A percentile compares a stretch with the other conserved stretches of the same genome.
phyloP scores from a whole-genome alignment of 2,888 invertebrate species.

The Alsophila aescularia region DNA sequence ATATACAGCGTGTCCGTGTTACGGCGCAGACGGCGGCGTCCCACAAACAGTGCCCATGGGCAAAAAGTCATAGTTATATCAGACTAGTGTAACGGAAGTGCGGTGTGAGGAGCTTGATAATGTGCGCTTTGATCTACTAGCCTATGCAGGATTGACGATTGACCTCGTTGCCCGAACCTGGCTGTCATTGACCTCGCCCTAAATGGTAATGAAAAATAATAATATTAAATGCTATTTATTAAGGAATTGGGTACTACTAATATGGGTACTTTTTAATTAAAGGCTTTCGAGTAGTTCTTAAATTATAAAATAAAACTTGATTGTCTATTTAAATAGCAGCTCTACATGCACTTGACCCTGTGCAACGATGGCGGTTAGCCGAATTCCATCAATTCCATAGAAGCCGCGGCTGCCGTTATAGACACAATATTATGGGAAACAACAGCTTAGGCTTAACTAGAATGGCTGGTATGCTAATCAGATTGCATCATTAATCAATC shows the following conservation, averaged over 20 bases:
- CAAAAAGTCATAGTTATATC: slow-evolving; percentile 81
- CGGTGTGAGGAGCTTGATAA: slow-evolving; percentile 62
- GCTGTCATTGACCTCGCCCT: slow-evolving; percentile 2
- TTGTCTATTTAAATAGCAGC: slow-evolving; percentile 7
- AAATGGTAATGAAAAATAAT: neutral
- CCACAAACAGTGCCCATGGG: slow-evolving; percentile 70
- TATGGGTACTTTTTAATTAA: too few species aligned
- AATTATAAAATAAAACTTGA: too few species aligned
- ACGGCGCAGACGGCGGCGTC: slow-evolving; percentile 50
- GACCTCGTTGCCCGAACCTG: slow-evolving; percentile 8
- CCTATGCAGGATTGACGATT: slow-evolving; percentile 9
- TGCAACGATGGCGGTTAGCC: slow-evolving; percentile 37
- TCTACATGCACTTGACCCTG: slow-evolving; percentile 56
- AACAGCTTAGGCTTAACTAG: too few species aligned
- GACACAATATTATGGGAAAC: too few species aligned
- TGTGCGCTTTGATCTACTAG: slow-evolving; percentile 43
- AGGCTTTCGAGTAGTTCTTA: too few species aligned
- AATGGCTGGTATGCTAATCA: too few species aligned
- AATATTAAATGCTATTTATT: neutral
- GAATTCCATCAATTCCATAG: slow-evolving; percentile 4
- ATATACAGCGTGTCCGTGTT: slow-evolving; percentile 54
- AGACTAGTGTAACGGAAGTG: slow-evolving; percentile 79
- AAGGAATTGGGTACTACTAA: too few species aligned
- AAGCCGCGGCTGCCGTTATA: neutral
- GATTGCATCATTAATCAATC: too few species aligned